These are phyloP conservation scores for Neomorphus geoffroyi DNA, from an alignment of 2,797 vertebrate genomes.

Conservation along the genomic window DNA sequence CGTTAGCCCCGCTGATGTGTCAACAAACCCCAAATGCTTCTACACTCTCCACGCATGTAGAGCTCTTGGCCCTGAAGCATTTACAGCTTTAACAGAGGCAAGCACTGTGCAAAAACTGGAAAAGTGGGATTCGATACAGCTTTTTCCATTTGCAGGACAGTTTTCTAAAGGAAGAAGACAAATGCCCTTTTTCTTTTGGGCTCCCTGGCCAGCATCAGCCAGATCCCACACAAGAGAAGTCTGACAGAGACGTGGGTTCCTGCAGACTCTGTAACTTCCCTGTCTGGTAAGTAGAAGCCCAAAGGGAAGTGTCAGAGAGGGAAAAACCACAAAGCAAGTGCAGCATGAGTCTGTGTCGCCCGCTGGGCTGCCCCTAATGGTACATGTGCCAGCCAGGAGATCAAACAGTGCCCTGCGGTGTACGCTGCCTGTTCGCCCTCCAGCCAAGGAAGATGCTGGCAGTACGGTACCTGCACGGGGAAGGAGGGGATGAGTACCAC, in stretches of 20 bases:
- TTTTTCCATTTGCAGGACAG: neutral
- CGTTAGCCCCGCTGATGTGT: neutral
- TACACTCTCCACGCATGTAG: neutral
- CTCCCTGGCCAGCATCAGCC: neutral
- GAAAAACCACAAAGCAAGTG: rapidly evolving
- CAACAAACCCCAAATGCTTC: neutral
- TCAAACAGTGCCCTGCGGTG: rapidly evolving
- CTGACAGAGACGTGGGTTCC: neutral
- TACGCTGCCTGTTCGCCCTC: rapidly evolving
- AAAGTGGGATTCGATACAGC: neutral
- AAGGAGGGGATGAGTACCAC: neutral
- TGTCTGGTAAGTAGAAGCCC: neutral
- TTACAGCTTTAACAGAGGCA: neutral
- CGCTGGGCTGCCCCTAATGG: rapidly evolving
- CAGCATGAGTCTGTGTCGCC: rapidly evolving
- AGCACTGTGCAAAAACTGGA: neutral
- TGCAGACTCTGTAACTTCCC: neutral
- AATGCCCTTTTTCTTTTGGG: neutral
- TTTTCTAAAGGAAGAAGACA: neutral
- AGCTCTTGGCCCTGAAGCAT: neutral
- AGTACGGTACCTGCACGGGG: rapidly evolving
- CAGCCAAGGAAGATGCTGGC: neutral
- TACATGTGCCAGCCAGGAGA: rapidly evolving
- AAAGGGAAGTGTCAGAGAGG: neutral
- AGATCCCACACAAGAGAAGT: neutral